Base-by-base conservation (phyloP, 2,113 vertebrate genomes). In the Athene cunicularia region DNA sequence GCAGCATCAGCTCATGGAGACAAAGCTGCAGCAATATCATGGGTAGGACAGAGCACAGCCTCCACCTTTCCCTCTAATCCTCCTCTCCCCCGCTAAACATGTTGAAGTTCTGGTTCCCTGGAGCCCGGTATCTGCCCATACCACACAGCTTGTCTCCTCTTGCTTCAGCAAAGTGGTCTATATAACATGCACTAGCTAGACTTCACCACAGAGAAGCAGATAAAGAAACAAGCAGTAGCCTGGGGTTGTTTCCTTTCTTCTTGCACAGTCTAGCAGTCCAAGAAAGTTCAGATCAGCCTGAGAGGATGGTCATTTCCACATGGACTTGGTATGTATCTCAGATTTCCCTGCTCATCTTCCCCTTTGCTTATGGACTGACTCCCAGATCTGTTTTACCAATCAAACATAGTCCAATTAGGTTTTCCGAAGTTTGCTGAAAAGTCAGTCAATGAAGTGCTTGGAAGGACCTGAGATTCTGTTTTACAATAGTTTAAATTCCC, bases 401-500 rank as follows among this genome's bases (percentile, higher is more conserved):
- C 24, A 32, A 95, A 52, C 21, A 33, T 0, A 41, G 43, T 37
- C 75, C 67, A 86, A 68, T 28, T 60, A 70, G 20, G 43, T 66
- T 94, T 93, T 83, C 72, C 68, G 62, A 87, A 84, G 23, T 72
- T 91, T 64, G 75, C 72, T 81, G 90, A 72, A 64, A 95, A 87
- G 28, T 81, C 17, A 1, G 55, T 70, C 60, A 86, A 23, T 30
- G 41, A 93, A 87, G 35, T 16, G 1, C n/a, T 70, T 86, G 43
- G 82, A 89, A 94, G 35, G 56, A 80, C 23, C 45, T 3, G 68
- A 90, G 62, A 76, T 3, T 79, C 12, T 71, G 39, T 90, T 95
- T 97, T 82, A 70, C 62, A 67, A 52, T 56, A 86, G 76, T 91
- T 85, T 89, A 82, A 77, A 93, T 83, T 92, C 70, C 66, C 91